phyloP scores from a whole-genome alignment of 2,797 vertebrate species.

The Gorsachius magnificus region DNA sequence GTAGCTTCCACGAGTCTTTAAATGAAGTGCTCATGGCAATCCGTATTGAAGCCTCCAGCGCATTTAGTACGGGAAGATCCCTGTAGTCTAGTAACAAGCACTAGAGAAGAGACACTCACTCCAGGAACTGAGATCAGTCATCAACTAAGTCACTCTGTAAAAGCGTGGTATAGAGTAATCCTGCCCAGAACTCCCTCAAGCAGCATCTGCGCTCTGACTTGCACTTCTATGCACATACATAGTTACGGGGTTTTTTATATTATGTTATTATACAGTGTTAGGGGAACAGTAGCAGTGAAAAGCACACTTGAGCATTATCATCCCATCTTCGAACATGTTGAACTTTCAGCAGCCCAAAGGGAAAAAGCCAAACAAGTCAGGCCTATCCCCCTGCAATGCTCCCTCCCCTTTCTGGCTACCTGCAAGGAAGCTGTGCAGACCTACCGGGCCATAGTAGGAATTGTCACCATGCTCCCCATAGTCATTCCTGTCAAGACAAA shows the following conservation, averaged over 20 bases:
- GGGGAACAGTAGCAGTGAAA: background rate
- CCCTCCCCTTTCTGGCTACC: background rate
- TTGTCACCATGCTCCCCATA: conserved; percentile 76
- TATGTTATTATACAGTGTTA: background rate
- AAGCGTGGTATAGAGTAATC: background rate
- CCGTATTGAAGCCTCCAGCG: rapidly evolving
- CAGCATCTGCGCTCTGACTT: background rate
- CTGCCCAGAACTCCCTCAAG: background rate
- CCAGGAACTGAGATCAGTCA: background rate
- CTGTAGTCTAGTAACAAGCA: background rate
- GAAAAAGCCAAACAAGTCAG: background rate
- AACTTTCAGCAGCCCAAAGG: background rate
- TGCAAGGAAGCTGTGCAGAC: background rate
- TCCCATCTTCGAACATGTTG: background rate
- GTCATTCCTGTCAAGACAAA: conserved; percentile 74
- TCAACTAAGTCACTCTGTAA: background rate
- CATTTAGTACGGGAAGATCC: background rate
- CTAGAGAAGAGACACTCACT: background rate
- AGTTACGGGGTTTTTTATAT: too few relatives aligned
- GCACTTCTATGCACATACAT: background rate
- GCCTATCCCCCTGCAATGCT: background rate
- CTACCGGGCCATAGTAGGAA: conserved; percentile 76
- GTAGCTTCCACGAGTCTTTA: background rate
- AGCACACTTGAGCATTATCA: background rate
- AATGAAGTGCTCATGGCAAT: background rate